Evolutionary conservation across 2,113 vertebrate species (phyloP), one percentile per base, ranked within the genome.

Genomic region (Columbina picui): DNA sequence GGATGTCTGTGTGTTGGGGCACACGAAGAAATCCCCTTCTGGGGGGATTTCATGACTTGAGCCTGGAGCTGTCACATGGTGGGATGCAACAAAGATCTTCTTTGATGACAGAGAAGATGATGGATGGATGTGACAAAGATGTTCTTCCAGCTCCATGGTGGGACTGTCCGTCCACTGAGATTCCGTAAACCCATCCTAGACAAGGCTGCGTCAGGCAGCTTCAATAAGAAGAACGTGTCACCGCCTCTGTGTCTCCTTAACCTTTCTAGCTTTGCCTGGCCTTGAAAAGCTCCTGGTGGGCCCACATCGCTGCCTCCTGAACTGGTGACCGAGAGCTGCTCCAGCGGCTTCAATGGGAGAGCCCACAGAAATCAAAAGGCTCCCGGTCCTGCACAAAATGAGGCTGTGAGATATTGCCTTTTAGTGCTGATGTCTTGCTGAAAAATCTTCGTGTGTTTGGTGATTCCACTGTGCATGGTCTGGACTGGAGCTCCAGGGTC

Each of bases 11-110:
- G 2, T n/a, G 38, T 57, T 76, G 69, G 74, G 36, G 60, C 60
- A 32, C 0, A 0, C 52, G 78, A 38, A 77, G 34, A 56, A 78
- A 13, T 23, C 7, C 0, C 1, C 38, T 52, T 25, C 56, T 8
- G 43, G 30, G 27, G n/a, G n/a, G n/a, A n/a, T n/a, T n/a, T 74
- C 69, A 23, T 0, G 6, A 79, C 53, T 55, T 41, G 43, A 63
- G 34, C 53, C 76, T 63, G 79, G 41, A 94, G 63, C 38, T 1
- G 0, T 79, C 56, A 14, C 6, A 0, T 55, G 75, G 61, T 11
- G 12, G 61, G 49, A 59, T 1, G 0, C 13, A 59, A 56, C 20
- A 8, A 45, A 45, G 17, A 8, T 45, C 43, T 17, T 7, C 43
- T 45, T 45, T 45, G 43, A 45, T 45, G 43, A 45, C 43, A 45